Evolutionary conservation across 2,888 invertebrate genomes (phyloP), one percentile per base, ranked within the genome.

Genomic region (Halocaridina rubra): DNA sequence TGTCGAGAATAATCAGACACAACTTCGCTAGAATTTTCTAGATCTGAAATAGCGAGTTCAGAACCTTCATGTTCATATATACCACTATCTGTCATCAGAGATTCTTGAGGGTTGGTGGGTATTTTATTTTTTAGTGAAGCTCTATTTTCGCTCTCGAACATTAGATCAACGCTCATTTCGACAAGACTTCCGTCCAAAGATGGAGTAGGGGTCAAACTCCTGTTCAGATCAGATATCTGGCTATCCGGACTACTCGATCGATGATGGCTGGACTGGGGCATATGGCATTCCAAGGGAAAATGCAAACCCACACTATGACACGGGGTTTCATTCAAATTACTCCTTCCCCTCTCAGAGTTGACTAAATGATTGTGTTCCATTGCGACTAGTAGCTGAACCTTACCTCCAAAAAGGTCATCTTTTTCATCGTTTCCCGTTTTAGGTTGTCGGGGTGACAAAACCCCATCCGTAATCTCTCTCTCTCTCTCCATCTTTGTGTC

Each of bases 81-180:
- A 24, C 82, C 82, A 22, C 82, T 84, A 53, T 84, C 82, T 3
- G 82, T 78, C 78, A 84, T 59, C 8, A 84, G 33, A n/a, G 82
- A 78, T 39, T 84, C 82, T 33, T 61, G 64, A 19, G 33, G 16
- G 39, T 30, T 24, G 2, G 16, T 2, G 8, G 33, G 72, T 24
- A 24, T 8, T 39, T 27, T 13, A 22, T n/a, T 29, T 3, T 24
- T 16, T 32, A n/a, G 8, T 30, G 33, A 33, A 10, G n/a, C 39
- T 3, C 39, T 7, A 22, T 10, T 24, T 22, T 57, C 22, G n/a
- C 29, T 19, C 27, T 57, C 59, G 22, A 77, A 61, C n/a, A 77
- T 7, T 22, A 32, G 22, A 10, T 61, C 61, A 59, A 61, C 76
- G 59, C 59, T 57, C 27, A 29, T 22, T 61, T 77, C 76, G 59